Base-by-base conservation (phyloP, 2,113 vertebrate genomes). In the Psophia crepitans region DNA sequence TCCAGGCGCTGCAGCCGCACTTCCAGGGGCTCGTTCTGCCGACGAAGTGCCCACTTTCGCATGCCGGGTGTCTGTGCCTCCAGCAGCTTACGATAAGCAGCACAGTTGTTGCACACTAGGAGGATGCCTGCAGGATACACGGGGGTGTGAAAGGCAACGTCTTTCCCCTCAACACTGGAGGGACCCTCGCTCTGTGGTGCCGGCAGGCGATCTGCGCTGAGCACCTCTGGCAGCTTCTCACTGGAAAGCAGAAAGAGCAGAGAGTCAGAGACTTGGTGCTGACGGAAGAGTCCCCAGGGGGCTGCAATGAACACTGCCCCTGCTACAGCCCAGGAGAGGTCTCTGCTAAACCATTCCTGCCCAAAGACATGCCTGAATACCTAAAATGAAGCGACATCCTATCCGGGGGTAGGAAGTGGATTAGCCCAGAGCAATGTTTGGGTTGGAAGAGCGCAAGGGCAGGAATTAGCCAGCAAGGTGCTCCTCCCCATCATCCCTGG, bases 41-140 rank as follows among this genome's bases (percentile, higher is more conserved):
- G 97, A 3, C 99, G 99, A 14, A 98, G 96, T 0, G 99, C 99
- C 99, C 99, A 99, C 90, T 98, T 99, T 7, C 99, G 96, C 96
- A 99, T 91, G 3, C 98, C 96, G 0, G 98, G 99, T 0, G 98
- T 97, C 98, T 99, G 99, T 1, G 98, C 97, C 75, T 99, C 98
- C 56, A 99, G 97, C 14, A 99, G 96, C 97, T 99, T 99, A 17
- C 99, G 99, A 64, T 99, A 99, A 12, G 99, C 99, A 11, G 98
- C 97, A 14, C 99, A 99, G 96, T 98, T 99, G 98, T 99, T 99
- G 97, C 99, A 99, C 83, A 99, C 99, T 41, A 99, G 98, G 92
- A 99, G 98, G 65, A 99, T 98, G 44, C 99, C 99, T 5, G 99
- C 99, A 5, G 99, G 99, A 74, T 99, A 99, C 85, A 99, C 99